A percentile compares a stretch with the other conserved stretches of the same genome.
Conservation (phyloP, 2,797 vertebrate species). For the Coluber constrictor region DNA sequence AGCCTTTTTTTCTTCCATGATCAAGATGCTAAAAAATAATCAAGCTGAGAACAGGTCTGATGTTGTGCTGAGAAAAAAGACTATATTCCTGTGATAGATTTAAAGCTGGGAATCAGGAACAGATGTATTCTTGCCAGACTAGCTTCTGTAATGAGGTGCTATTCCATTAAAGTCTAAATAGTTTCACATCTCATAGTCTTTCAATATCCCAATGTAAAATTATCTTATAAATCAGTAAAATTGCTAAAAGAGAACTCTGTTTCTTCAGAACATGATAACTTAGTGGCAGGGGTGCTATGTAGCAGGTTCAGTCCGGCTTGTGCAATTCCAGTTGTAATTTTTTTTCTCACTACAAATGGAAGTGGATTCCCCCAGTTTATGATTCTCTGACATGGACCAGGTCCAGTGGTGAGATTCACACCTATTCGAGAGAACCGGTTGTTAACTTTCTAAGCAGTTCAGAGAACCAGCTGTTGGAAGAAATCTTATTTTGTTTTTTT, state of each 20-base stretch:
- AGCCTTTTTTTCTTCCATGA: not conserved
- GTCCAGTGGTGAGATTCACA: not conserved
- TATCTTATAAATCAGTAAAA: not conserved
- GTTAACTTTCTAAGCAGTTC: too few species aligned
- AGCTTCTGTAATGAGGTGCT: not conserved
- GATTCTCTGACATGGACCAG: not conserved
- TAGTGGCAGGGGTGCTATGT: not conserved
- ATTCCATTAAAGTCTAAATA: not conserved
- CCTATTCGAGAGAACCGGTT: too few species aligned
- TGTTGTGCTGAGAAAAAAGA: too few species aligned
- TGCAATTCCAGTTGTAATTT: not conserved
- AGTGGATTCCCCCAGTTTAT: not conserved
- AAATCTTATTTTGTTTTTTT: too few species aligned
- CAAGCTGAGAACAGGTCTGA: not conserved
- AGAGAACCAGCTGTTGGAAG: too few species aligned
- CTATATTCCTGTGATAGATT: not conserved
- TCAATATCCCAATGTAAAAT: not conserved
- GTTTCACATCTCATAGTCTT: not conserved
- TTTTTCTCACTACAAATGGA: not conserved
- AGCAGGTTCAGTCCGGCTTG: not conserved
- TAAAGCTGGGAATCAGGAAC: not conserved
- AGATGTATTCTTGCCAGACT: not conserved
- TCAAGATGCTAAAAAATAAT: not conserved
- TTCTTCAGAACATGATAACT: not conserved
- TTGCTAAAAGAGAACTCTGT: not conserved